Evolutionary conservation across 2,888 invertebrate genomes (phyloP).

Genomic region (Conops quadrifasciatus): DNA sequence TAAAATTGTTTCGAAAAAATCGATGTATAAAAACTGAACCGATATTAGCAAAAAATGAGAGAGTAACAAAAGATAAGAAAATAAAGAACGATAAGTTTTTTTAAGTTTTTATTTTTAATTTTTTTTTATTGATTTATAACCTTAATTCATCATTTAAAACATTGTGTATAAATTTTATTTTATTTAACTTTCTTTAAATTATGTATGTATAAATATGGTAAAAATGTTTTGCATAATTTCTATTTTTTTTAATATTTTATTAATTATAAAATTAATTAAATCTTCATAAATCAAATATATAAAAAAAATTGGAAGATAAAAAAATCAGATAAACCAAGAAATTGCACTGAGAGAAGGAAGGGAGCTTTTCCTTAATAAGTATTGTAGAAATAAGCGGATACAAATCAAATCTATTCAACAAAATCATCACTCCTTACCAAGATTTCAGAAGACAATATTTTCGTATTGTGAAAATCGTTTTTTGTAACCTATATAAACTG

Average conservation of each 20-base stretch:
- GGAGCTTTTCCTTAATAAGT: neutral
- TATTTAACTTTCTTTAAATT: slow-evolving; percentile 18
- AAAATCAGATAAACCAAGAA: slow-evolving; percentile 21
- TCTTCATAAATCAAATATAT: slow-evolving; percentile 29
- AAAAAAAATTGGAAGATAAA: slow-evolving; percentile 28
- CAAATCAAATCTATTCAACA: slow-evolving; percentile 17
- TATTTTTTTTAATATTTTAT: slow-evolving; percentile 6
- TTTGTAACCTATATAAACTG: too few species aligned
- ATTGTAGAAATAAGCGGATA: slow-evolving; percentile 3
- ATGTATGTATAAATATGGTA: slow-evolving; percentile 34
- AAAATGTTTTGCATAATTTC: slow-evolving; percentile 32
- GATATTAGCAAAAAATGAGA: neutral
- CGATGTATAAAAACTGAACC: slow-evolving; percentile 7
- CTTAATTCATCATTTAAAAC: slow-evolving; percentile 33
- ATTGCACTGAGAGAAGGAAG: slow-evolving; percentile 23
- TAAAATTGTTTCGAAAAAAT: neutral
- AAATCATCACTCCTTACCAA: neutral
- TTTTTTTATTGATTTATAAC: slow-evolving; percentile 30
- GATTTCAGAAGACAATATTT: too few species aligned
- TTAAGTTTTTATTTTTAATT: neutral
- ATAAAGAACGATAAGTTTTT: neutral
- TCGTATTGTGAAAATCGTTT: too few species aligned
- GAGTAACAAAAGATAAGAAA: neutral
- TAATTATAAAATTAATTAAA: slow-evolving; percentile 25
- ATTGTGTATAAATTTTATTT: slow-evolving; percentile 33